Conservation (phyloP, 1,140 invertebrate genomes). For the Chrysoperla carnea region DNA sequence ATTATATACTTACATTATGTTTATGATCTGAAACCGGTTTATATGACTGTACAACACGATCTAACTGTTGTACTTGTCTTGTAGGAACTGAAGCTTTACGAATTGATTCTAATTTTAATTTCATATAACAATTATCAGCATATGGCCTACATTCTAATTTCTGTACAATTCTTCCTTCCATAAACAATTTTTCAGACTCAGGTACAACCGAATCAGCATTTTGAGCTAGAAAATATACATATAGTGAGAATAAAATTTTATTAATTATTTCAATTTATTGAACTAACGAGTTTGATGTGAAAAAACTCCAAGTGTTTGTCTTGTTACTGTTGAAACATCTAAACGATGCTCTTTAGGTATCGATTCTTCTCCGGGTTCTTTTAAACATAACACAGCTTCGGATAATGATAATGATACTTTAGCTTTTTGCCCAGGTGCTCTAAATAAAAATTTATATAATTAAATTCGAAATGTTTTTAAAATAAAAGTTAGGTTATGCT, state of each 20-base stretch:
- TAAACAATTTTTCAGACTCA: constrained; percentile 65
- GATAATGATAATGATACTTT: constrained; percentile 50
- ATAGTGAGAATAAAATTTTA: not conserved
- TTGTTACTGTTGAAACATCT: constrained; percentile 71
- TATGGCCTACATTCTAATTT: constrained; percentile 85
- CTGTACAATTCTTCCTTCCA: constrained; percentile 88
- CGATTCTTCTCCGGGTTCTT: constrained; percentile 45
- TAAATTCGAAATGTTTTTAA: no score
- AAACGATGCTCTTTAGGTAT: constrained; percentile 82
- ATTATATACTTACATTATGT: constrained; percentile 51
- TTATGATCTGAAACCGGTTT: constrained; percentile 83
- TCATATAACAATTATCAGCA: constrained; percentile 75
- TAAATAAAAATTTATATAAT: constrained; percentile 12
- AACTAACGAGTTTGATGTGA: constrained; percentile 55
- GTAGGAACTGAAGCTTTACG: constrained; percentile 63
- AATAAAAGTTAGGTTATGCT: not conserved
- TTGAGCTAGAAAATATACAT: constrained; percentile 24
- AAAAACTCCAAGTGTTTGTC: constrained; percentile 78
- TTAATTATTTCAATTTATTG: not conserved
- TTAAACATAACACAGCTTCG: constrained; percentile 50
- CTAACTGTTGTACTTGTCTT: constrained; percentile 60
- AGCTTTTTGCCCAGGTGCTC: constrained; percentile 41
- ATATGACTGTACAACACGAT: constrained; percentile 66
- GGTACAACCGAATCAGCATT: constrained; percentile 44
- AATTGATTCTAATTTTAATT: constrained; percentile 72